Evolutionary conservation across 2,113 vertebrate species (phyloP).

Genomic region (Solea senegalensis): DNA sequence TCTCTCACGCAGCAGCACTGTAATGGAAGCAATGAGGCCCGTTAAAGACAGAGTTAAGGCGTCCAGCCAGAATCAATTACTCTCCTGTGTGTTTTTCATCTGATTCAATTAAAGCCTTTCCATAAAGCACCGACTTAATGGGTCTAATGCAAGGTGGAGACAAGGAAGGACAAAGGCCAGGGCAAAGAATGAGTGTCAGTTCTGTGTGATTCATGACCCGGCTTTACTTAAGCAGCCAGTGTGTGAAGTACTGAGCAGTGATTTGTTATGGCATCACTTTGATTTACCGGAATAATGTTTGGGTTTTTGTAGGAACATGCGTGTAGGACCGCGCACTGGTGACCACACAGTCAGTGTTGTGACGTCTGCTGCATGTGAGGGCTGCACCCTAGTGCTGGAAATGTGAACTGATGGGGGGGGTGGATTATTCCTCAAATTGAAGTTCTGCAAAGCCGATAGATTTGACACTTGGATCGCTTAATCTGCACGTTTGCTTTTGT

Average conservation of each 20-base stretch:
- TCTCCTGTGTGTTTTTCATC: conserved; percentile 61
- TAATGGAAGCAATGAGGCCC: conserved; percentile 30
- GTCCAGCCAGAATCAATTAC: conserved; percentile 66
- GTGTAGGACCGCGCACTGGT: no score
- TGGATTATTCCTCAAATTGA: conserved; percentile 1
- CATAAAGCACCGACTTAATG: conserved; percentile 56
- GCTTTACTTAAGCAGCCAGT: neutral
- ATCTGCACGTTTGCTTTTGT: no score
- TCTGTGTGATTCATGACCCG: neutral
- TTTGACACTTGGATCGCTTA: no score
- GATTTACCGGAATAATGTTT: no score
- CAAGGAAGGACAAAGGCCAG: neutral
- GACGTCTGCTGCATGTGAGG: conserved; percentile 16
- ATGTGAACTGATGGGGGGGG: conserved; percentile 24
- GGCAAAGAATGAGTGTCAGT: neutral
- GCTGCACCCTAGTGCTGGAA: conserved; percentile 46
- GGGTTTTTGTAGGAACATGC: no score
- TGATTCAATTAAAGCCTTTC: conserved; percentile 71
- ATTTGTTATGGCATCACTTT: no score
- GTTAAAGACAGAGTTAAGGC: conserved; percentile 54
- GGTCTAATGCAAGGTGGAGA: conserved; percentile 29
- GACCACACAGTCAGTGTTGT: neutral
- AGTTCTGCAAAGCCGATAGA: neutral
- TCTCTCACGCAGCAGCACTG: neutral
- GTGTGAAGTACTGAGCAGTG: neutral